phyloP scores from a whole-genome alignment of 1,140 invertebrate species.

The Pararge aegeria region DNA sequence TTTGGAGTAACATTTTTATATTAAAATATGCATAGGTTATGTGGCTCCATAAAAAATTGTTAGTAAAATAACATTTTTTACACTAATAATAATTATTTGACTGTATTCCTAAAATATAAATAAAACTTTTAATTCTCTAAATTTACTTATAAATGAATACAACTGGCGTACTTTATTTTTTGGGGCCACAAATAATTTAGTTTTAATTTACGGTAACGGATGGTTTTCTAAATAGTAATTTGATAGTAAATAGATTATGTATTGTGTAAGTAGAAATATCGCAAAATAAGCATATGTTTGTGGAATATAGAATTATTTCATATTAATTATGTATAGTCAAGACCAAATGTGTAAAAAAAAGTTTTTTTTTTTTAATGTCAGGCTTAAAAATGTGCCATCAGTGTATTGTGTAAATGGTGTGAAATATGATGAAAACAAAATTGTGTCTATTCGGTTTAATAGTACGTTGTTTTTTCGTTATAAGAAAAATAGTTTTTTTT shows the following conservation, averaged over 20 bases:
- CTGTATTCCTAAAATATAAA: too few relatives aligned
- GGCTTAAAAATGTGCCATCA: constrained; percentile 20
- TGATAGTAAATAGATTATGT: not conserved
- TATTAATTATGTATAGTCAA: constrained; percentile 10
- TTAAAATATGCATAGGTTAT: constrained; percentile 9
- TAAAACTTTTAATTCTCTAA: too few relatives aligned
- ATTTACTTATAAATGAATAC: too few relatives aligned
- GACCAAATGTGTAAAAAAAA: constrained; percentile 22
- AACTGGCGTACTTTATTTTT: too few relatives aligned
- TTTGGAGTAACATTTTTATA: constrained; percentile 26
- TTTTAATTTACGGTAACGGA: constrained; percentile 1
- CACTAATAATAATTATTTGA: too few relatives aligned
- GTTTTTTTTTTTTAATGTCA: not conserved
- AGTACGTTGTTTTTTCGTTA: constrained; percentile 24
- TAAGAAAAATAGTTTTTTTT: constrained; percentile 30
- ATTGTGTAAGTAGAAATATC: constrained; percentile 1
- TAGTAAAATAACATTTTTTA: not conserved
- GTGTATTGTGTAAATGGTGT: constrained; percentile 14
- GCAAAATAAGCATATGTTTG: constrained; percentile 1
- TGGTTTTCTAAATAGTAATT: not conserved
- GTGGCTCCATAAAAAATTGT: constrained; percentile 8
- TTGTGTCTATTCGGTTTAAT: not conserved
- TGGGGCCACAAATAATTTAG: not conserved
- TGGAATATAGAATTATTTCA: constrained; percentile 8
- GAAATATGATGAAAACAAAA: not conserved